A percentile compares a stretch with the other conserved stretches of the same genome.
These are phyloP conservation scores for Camponotus vicinus DNA, from an alignment of 1,140 invertebrate genomes.

Conservation along the genomic window DNA sequence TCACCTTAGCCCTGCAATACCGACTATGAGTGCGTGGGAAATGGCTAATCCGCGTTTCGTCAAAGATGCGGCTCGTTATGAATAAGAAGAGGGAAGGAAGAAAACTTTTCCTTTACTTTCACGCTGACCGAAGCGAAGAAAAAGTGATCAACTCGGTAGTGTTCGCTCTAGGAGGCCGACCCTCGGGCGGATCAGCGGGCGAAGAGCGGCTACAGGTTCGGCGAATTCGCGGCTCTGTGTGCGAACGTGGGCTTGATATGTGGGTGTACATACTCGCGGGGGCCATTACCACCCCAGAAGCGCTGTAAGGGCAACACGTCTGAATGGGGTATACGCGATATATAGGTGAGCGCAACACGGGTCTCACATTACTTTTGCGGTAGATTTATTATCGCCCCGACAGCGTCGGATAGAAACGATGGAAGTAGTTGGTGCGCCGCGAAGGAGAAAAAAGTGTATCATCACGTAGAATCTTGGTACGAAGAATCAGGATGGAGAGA, in stretches of 20 bases:
- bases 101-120: slow-evolving; percentile 17
- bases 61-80: slow-evolving; percentile 69
- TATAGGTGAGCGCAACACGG: slow-evolving; percentile 75
- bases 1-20: slow-evolving; percentile 60
- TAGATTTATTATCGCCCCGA: slow-evolving; percentile 79
- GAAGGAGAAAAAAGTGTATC: slow-evolving; percentile 41
- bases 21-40: slow-evolving; percentile 57
- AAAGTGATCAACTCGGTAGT: not conserved
- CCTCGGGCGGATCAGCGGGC: slow-evolving; percentile 46
- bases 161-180: slow-evolving; percentile 13
- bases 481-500: slow-evolving; percentile 38
- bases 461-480: slow-evolving; percentile 50
- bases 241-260: slow-evolving; percentile 74
- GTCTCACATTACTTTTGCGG: slow-evolving; percentile 79
- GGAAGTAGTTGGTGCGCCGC: slow-evolving; percentile 29
- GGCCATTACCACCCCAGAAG: slow-evolving; percentile 78
- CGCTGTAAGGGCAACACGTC: slow-evolving; percentile 74
- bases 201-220: slow-evolving; percentile 41
- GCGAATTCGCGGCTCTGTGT: slow-evolving; percentile 48
- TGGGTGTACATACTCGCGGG: slow-evolving; percentile 77
- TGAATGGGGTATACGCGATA: slow-evolving; percentile 77
- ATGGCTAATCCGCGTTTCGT: slow-evolving; percentile 60
- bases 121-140: not conserved
- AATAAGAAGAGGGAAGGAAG: slow-evolving; percentile 55
- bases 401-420: slow-evolving; percentile 46